These are phyloP conservation scores for Oreochromis grahami DNA, from an alignment of 2,797 vertebrate genomes.

Conservation along the genomic window DNA sequence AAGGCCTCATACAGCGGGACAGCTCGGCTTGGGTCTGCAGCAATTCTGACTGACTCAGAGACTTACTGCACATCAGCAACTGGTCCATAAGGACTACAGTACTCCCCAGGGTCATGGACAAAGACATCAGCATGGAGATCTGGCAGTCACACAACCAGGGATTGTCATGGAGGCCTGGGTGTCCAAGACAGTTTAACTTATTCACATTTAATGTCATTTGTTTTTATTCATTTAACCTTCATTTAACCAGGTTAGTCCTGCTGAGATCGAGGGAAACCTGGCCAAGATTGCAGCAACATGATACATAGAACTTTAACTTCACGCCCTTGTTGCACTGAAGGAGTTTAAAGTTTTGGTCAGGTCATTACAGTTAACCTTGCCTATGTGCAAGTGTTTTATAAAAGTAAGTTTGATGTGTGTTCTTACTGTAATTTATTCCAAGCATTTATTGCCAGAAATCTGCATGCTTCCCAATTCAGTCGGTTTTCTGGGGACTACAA, in stretches of 20 bases:
- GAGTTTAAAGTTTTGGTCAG: background rate
- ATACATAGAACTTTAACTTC: background rate
- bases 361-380: background rate
- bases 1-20: slow-evolving; percentile 85
- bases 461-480: background rate
- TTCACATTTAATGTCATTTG: background rate
- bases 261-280: background rate
- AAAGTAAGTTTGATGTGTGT: background rate
- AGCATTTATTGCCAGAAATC: background rate
- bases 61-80: slow-evolving; percentile 81
- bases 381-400: background rate
- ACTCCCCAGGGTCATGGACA: slow-evolving; percentile 81
- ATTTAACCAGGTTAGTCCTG: background rate
- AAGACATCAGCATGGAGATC: slow-evolving; percentile 84
- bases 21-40: slow-evolving; percentile 79
- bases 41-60: slow-evolving; percentile 76
- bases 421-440: background rate
- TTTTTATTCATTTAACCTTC: background rate
- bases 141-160: slow-evolving; percentile 93
- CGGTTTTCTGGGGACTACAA: rapidly evolving
- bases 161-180: slow-evolving; percentile 91
- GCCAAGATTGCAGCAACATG: background rate
- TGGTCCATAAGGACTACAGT: slow-evolving; percentile 82
- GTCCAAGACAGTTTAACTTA: background rate
- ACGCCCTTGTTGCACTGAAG: background rate